Evolutionary conservation across 2,113 vertebrate genomes (phyloP).

Genomic region (Hyperopisus bebe): DNA sequence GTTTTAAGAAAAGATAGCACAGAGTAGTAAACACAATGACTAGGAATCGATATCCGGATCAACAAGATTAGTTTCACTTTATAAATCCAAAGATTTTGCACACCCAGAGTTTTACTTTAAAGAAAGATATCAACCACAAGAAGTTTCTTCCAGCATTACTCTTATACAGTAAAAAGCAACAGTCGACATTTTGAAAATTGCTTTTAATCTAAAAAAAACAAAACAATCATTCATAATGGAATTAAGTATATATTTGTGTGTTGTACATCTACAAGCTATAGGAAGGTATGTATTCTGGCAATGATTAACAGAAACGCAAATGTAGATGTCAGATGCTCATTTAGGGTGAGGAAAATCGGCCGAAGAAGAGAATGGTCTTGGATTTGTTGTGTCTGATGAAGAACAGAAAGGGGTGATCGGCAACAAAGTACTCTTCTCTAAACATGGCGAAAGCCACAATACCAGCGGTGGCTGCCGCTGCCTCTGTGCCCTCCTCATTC

Average conservation of each 20-base stretch:
- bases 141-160: neutral
- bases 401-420: conserved; percentile 87
- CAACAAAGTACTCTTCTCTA: conserved; percentile 65
- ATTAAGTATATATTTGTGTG: neutral
- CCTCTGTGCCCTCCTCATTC: conserved; percentile 89
- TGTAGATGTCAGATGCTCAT: neutral
- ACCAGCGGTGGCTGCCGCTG: conserved; percentile 77
- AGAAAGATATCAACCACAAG: neutral
- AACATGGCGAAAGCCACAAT: conserved; percentile 47
- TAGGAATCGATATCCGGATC: neutral
- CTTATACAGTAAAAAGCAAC: neutral
- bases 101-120: neutral
- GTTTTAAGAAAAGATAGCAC: neutral
- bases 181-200: neutral
- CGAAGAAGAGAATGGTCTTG: conserved; percentile 71
- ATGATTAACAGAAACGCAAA: neutral
- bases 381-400: conserved; percentile 76
- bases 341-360: conserved; percentile 61
- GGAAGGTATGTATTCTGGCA: neutral
- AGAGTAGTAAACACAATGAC: neutral
- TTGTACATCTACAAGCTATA: neutral
- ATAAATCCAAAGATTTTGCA: neutral
- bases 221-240: neutral
- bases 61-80: neutral
- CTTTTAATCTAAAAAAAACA: neutral